Conservation (phyloP, 2,888 invertebrate genomes). For the Quadriops clusia region DNA sequence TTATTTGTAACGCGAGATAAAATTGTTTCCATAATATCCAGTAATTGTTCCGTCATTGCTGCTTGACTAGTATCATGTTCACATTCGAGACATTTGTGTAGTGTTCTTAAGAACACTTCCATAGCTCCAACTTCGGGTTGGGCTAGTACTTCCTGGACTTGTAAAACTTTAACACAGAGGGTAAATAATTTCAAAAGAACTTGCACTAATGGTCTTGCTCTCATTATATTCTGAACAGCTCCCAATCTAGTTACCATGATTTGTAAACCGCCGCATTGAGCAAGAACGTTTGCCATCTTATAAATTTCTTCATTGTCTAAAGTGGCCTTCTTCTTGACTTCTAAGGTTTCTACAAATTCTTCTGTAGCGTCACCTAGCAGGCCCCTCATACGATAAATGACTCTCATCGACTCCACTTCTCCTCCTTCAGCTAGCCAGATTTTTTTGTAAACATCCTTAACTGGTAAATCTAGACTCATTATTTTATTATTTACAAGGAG, state of each 20-base stretch:
- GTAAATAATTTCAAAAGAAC: slow-evolving; percentile 83
- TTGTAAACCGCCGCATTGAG: slow-evolving; percentile 63
- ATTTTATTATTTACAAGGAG: slow-evolving; percentile 95
- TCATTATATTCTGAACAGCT: slow-evolving; percentile 73
- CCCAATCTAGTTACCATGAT: slow-evolving; percentile 77
- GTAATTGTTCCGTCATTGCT: slow-evolving; percentile 76
- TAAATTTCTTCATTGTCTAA: slow-evolving; percentile 93
- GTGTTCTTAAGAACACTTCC: slow-evolving; percentile 69
- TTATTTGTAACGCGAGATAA: slow-evolving; percentile 84
- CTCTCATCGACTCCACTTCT: slow-evolving; percentile 91
- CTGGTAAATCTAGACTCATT: slow-evolving; percentile 90
- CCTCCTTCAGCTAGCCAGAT: slow-evolving; percentile 87
- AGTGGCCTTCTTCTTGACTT: slow-evolving; percentile 69
- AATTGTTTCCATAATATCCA: slow-evolving; percentile 92
- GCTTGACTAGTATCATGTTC: slow-evolving; percentile 61
- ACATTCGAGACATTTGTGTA: slow-evolving; percentile 59
- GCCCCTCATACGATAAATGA: slow-evolving; percentile 96
- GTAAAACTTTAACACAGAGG: slow-evolving; percentile 80
- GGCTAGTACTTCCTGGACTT: slow-evolving; percentile 80
- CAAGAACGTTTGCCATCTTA: slow-evolving; percentile 76
- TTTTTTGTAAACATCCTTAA: slow-evolving; percentile 79
- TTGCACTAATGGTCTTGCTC: slow-evolving; percentile 75
- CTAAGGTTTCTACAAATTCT: slow-evolving; percentile 92
- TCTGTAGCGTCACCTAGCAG: slow-evolving; percentile 96
- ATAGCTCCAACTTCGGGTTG: slow-evolving; percentile 76